Evolutionary conservation across 1,140 invertebrate species (phyloP).

Genomic region (Bombyx mandarina): DNA sequence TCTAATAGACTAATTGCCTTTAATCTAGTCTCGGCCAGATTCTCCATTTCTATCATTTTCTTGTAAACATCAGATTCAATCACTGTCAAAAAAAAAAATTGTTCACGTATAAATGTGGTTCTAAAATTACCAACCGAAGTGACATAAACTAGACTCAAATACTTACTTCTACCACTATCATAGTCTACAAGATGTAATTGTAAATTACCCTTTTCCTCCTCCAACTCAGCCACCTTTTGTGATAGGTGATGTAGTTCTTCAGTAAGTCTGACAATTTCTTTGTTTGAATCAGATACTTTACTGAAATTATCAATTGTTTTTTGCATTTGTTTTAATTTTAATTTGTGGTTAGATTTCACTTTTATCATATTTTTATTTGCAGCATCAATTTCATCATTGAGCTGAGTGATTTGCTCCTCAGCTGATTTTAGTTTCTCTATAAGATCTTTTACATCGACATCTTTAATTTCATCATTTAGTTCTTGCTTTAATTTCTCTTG

Average conservation of each 20-base stretch:
- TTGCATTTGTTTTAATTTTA: constrained; percentile 86
- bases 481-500: constrained; percentile 9
- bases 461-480: constrained; percentile 10
- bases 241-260: constrained; percentile 76
- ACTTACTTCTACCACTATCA: constrained; percentile 82
- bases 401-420: constrained; percentile 68
- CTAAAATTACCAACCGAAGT: too few relatives aligned
- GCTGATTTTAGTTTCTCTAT: constrained; percentile 51
- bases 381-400: constrained; percentile 80
- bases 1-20: constrained; percentile 75
- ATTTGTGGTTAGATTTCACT: constrained; percentile 83
- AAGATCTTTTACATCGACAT: constrained; percentile 22
- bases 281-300: constrained; percentile 78
- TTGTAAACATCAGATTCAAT: constrained; percentile 65
- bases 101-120: neutral
- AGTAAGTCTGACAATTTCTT: constrained; percentile 75
- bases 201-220: constrained; percentile 92
- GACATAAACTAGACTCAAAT: constrained; percentile 6
- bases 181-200: constrained; percentile 86
- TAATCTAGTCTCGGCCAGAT: constrained; percentile 65
- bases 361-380: constrained; percentile 88
- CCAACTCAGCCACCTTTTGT: constrained; percentile 85
- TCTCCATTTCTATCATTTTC: constrained; percentile 68
- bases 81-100: constrained; percentile 37
- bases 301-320: constrained; percentile 85